Base-by-base conservation (phyloP, 2,113 vertebrate species). In the Oreamnos americanus region DNA sequence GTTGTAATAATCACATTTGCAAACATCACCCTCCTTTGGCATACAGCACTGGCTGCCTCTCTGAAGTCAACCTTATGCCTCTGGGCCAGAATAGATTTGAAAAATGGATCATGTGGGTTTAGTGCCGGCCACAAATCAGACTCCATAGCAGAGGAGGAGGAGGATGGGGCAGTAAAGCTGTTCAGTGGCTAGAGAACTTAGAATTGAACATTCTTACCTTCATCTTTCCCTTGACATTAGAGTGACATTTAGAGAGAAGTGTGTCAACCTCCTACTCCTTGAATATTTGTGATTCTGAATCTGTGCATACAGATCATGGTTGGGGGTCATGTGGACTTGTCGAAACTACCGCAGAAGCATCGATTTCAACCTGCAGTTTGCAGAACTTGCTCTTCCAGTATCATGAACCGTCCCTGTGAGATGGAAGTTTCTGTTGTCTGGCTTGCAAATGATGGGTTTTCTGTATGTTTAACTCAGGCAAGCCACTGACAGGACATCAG, bases 101-200 rank as follows among this genome's bases (percentile, higher is more conserved):
- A 74, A 95, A 96, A 84, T 60, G 11, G 57, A n/a, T 87, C 76
- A 1, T 92, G 84, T 95, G 57, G 78, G 47, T 81, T 74, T 57
- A 88, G 67, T 25, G n/a, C n/a, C 39, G 82, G 49, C 92, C 33
- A 64, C 82, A 95, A 84, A 58, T 92, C 64, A 49, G 84, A 64
- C 55, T 49, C 23, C 2, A 1, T 2, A 23, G 43, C 1, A 7
- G 58, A 87, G 78, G 67, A 74, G 71, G 67, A 84, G 74, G 36
- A 55, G 1, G 62, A 17, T 19, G 55, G 82, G 28, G 43, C 19
- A 5, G 76, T 60, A 1, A 84, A 26, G 36, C 13, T 28, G n/a
- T 8, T 78, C 39, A 10, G 30, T 33, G 82, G 43, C 30, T 1
- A 58, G 78, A 79, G 45, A 36, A 64, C 5, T 78, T 33, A 51